Evolutionary conservation across 2,888 invertebrate species (phyloP), one percentile per base, ranked within the genome.

Genomic region (Altica lythri): DNA sequence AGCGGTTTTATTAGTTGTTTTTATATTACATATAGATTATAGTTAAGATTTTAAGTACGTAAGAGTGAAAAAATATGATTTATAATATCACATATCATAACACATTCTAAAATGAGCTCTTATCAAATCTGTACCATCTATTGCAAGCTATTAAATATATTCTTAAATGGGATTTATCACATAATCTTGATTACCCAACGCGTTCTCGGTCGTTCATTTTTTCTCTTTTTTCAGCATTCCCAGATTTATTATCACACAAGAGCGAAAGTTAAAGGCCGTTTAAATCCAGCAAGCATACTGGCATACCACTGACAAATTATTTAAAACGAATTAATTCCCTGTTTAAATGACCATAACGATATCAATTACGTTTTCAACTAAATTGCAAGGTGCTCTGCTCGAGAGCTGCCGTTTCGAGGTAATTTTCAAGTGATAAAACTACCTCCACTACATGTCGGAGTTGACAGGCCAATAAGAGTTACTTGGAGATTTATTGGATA

Each of bases 341-440:
- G 56, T 40, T 53, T 52, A 58, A 60, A 55, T 30, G 57, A 53
- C 42, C 55, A 60, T 57, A 57, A 60, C 60, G 60, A 60, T 57
- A 60, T 60, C 60, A 53, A 60, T 55, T 60, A 59, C 53, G 48
- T 40, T 51, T 48, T 37, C 37, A 12, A 48, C 37, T 34, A 48
- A 54, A 54, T 56, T 54, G 51, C 48, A 16, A 16, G 43, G 4
- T 22, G 40, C 40, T 40, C 42, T 22, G 40, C 40, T 40, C 42
- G 32, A 44, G 25, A 38, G 45, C 37, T 42, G 40, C 54, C 35
- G 94, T 47, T 96, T 96, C 65, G 75, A 85, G 22, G 40, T 13
- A 40, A 40, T 40, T 88, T 55, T 43, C 40, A 30, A 51, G 53
- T 53, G 59, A 59, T 59, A 53, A 59, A 53, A 56, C 53, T 53